Evolutionary conservation across 1,140 invertebrate species (phyloP), one percentile per base, ranked within the genome.

Genomic region (Lucilia sericata): DNA sequence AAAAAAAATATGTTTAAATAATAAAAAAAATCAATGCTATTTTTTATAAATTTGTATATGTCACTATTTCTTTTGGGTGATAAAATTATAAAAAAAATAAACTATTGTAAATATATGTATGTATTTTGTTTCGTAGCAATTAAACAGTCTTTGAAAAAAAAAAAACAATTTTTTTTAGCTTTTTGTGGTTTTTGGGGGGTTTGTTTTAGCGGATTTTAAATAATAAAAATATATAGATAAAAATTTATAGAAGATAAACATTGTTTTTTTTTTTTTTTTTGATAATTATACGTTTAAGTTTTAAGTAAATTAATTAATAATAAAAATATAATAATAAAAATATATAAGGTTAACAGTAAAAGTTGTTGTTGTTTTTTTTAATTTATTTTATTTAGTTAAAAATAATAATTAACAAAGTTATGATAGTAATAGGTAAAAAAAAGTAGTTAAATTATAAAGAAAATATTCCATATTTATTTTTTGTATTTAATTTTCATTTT

Each of bases 281-380:
- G 10, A 70, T 70, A 70, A 25, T 70, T 70, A 21, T 2, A 70
- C 17, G 21, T 21, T 70, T 70, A 70, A 21, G 17, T 19, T 70
- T 70, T 70, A 25, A 70, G 65, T 70, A 70, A 70, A 70, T 19
- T 70, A 70, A 70, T 70, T 70, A 70, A 55, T 55, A 70, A 60
- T n/a, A 60, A 60, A 60, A 60, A 60, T 17, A 70, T 70, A 70
- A 25, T 70, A 70, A 30, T 30, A 30, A 30, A 30, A 70, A 55
- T 9, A 70, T n/a, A 70, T 70, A 70, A 70, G 65, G 5, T 70
- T 70, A 70, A 70, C 65, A 70, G 21, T 70, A 70, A 70, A 21
- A 19, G 9, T 70, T 70, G 25, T 21, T 70, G 12, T 70, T 70
- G 14, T 70, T 70, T 70, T 21, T 2, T 70, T 70, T 70, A 70